Base-by-base conservation (phyloP, 2,797 vertebrate species). In the Neosilurus mollespiculum region DNA sequence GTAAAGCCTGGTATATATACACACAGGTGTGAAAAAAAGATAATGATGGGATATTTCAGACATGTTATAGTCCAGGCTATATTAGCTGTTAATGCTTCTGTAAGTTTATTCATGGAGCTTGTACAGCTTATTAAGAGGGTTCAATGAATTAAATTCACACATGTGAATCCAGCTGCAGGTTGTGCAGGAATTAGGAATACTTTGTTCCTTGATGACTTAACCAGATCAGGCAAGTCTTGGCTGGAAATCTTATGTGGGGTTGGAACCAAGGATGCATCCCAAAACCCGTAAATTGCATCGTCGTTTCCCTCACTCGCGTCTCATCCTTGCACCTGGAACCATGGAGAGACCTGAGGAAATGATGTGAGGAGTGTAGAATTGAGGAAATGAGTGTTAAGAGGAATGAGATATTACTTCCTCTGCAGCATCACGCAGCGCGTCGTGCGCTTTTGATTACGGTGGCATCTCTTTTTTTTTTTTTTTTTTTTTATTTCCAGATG, bases 161-260 rank as follows among this genome's bases (percentile, higher is more conserved):
- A 26, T 79, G 67, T 58, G 58, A 37, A 12, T 37, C 22, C 80
- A 84, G 34, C n/a, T 81, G 54, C 69, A 78, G 34, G 51, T 84
- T 53, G 24, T 18, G 37, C 37, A 24, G 20, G 51, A 77, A 64
- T 70, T 66, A 76, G 24, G 53, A 54, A 61, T 75, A 16, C 62
- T 43, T 81, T n/a, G 8, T 16, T 18, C 71, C 30, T 10, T 4
- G 2, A 58, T 59, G 64, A 53, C 72, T 10, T 54, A 26, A 81
- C 34, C 64, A 59, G 26, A 54, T 71, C 70, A 61, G n/a, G 22
- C 66, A 64, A 18, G 80, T 71, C 71, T 73, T 56, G 16, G 65
- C 58, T 49, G 30, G 49, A 71, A 81, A 70, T 22, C 22, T 12
- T 62, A 37, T 72, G 67, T 84, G 66, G n/a, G 54, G 9, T 67